Percentiles rank a stretch among this genome's conserved stretches.
These are phyloP conservation scores for Rhimphoctona megacephalus DNA, from an alignment of 2,888 invertebrate genomes.

Conservation along the genomic window DNA sequence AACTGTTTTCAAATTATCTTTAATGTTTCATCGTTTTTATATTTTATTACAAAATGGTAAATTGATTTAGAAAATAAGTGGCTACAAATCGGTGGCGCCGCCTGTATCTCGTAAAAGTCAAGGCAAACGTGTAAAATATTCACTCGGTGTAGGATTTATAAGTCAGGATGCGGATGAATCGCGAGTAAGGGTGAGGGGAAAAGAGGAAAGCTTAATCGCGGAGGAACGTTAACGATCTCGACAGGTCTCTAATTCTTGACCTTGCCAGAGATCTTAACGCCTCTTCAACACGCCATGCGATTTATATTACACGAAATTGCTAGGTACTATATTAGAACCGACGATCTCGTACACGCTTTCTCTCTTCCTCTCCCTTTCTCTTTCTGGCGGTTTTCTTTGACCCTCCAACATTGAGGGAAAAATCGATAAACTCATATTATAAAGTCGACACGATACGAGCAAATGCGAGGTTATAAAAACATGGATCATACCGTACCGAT, in stretches of 20 bases:
- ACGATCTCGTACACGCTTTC: slow-evolving; percentile 51
- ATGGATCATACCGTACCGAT: background rate
- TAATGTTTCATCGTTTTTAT: background rate
- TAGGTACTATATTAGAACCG: slow-evolving; percentile 56
- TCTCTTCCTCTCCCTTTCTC: slow-evolving; percentile 6
- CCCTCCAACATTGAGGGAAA: slow-evolving; percentile 38
- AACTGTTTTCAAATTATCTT: background rate
- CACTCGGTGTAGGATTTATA: slow-evolving; percentile 2
- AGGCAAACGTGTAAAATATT: slow-evolving; percentile 40
- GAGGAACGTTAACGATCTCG: slow-evolving; percentile 65
- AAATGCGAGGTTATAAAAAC: slow-evolving; percentile 16
- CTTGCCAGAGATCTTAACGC: slow-evolving; percentile 68
- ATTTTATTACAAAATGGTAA: background rate
- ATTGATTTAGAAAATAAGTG: background rate
- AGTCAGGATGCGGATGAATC: slow-evolving; percentile 39
- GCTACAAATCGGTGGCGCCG: slow-evolving; percentile 14
- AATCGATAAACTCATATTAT: slow-evolving; percentile 64
- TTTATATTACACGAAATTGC: slow-evolving; percentile 68
- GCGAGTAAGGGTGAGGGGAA: slow-evolving; percentile 11
- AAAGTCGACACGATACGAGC: slow-evolving; percentile 39
- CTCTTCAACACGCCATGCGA: slow-evolving; percentile 66
- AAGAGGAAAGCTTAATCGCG: slow-evolving; percentile 51
- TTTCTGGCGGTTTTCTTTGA: slow-evolving; percentile 26
- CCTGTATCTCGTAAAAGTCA: slow-evolving; percentile 2
- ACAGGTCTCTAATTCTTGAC: slow-evolving; percentile 69